Conservation (phyloP, 2,888 invertebrate species). For the Caenorhabditis plicata region DNA sequence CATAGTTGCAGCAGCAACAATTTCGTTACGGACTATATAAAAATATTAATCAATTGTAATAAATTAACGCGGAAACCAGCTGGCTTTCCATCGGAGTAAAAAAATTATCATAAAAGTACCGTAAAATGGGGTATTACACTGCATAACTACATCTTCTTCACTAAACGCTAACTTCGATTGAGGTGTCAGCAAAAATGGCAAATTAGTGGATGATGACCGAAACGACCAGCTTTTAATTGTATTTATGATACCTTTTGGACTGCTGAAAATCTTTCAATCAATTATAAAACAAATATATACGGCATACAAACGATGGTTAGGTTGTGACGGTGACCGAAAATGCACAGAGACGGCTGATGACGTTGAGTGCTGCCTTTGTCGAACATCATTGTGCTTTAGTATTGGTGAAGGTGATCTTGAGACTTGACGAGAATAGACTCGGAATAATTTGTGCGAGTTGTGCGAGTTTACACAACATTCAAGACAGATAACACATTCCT, state of each 20-base stretch:
- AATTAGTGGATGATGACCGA: constrained; percentile 11
- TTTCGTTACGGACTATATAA: no score
- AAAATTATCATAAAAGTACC: constrained; percentile 1
- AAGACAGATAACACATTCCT: constrained; percentile 42
- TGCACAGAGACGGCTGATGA: constrained; percentile 22
- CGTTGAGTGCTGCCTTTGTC: constrained; percentile 13
- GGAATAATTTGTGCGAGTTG: constrained; percentile 50
- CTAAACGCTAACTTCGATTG: constrained; percentile 18
- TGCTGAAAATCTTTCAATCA: not conserved
- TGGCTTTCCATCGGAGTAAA: no score
- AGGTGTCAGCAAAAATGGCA: constrained; percentile 13
- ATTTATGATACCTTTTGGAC: constrained; percentile 16
- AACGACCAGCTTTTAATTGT: constrained; percentile 22
- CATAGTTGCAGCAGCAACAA: no score
- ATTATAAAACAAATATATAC: not conserved
- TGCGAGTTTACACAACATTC: constrained; percentile 62
- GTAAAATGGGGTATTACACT: constrained; percentile 21
- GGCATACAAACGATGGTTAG: not conserved
- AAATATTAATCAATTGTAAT: no score
- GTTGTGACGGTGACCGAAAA: constrained; percentile 10
- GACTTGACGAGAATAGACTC: not conserved
- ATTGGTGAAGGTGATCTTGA: no score
- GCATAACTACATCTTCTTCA: constrained; percentile 27
- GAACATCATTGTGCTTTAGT: constrained; percentile 2
- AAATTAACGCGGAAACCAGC: no score